Percentiles rank a stretch among this genome's conserved stretches.
phyloP scores from a whole-genome alignment of 2,888 invertebrate species.

The Eupithecia dodoneata region DNA sequence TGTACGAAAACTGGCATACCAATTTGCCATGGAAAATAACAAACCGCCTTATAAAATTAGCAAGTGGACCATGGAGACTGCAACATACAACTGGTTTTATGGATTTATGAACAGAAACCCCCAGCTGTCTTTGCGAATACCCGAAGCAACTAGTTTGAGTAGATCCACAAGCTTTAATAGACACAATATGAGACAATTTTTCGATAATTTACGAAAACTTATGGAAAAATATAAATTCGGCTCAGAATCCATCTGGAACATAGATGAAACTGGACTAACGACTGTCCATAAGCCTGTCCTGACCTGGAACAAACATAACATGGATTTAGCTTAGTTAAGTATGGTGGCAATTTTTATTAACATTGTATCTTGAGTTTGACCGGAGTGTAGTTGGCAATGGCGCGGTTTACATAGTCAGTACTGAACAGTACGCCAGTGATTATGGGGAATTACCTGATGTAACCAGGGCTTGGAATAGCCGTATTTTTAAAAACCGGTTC shows the following conservation, averaged over 20 bases:
- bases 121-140: neutral
- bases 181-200: conserved; percentile 35
- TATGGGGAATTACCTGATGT: too few species aligned
- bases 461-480: too few species aligned
- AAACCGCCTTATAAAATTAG: neutral
- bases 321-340: too few species aligned
- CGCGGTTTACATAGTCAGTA: too few species aligned
- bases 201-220: conserved; percentile 26
- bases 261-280: conserved; percentile 43
- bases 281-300: conserved; percentile 42
- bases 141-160: conserved; percentile 24
- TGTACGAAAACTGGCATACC: conserved; percentile 14
- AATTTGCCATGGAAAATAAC: conserved; percentile 9
- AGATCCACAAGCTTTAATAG: conserved; percentile 39
- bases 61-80: conserved; percentile 6
- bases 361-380: too few species aligned
- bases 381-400: too few species aligned
- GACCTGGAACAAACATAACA: too few species aligned
- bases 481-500: too few species aligned
- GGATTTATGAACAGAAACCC: conserved; percentile 24
- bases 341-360: too few species aligned
- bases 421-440: too few species aligned
- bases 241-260: conserved; percentile 40
- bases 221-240: conserved; percentile 35
- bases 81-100: conserved; percentile 23